These are phyloP conservation scores for Apis cerana DNA, from an alignment of 1,140 invertebrate genomes.

Conservation along the genomic window DNA sequence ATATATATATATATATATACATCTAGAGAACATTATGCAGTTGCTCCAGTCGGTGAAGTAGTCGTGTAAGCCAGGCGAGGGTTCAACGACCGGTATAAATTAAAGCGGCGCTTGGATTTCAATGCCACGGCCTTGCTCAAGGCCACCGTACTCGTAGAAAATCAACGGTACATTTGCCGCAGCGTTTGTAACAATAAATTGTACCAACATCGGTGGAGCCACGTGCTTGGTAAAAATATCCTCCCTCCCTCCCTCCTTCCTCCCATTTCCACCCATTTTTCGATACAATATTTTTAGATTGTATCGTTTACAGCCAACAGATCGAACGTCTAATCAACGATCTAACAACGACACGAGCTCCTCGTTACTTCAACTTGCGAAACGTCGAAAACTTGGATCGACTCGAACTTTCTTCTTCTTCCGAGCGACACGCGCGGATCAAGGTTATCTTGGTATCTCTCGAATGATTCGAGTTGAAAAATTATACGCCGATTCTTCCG, in stretches of 20 bases:
- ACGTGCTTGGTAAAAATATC: background rate
- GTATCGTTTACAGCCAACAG: too few species aligned
- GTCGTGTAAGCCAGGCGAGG: constrained; percentile 60
- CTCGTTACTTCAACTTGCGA: too few species aligned
- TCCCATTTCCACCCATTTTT: background rate
- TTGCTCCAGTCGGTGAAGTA: constrained; percentile 61
- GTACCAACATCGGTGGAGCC: constrained; percentile 11
- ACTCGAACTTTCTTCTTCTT: too few species aligned
- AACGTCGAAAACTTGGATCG: too few species aligned
- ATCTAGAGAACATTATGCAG: constrained; percentile 59
- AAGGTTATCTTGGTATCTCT: too few species aligned
- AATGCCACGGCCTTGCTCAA: constrained; percentile 71
- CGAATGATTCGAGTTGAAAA: too few species aligned
- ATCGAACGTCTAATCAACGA: too few species aligned
- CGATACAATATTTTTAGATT: background rate
- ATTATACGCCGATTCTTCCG: too few species aligned
- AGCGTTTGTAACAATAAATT: constrained; percentile 61
- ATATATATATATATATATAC: background rate
- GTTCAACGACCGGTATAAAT: constrained; percentile 72
- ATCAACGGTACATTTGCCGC: constrained; percentile 65
- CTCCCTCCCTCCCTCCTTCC: too few species aligned
- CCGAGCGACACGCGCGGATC: too few species aligned
- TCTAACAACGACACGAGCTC: too few species aligned
- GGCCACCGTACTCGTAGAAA: constrained; percentile 67
- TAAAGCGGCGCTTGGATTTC: constrained; percentile 70